These are phyloP conservation scores for Epinephelus coioides DNA, from an alignment of 2,797 vertebrate genomes.

Conservation along the genomic window DNA sequence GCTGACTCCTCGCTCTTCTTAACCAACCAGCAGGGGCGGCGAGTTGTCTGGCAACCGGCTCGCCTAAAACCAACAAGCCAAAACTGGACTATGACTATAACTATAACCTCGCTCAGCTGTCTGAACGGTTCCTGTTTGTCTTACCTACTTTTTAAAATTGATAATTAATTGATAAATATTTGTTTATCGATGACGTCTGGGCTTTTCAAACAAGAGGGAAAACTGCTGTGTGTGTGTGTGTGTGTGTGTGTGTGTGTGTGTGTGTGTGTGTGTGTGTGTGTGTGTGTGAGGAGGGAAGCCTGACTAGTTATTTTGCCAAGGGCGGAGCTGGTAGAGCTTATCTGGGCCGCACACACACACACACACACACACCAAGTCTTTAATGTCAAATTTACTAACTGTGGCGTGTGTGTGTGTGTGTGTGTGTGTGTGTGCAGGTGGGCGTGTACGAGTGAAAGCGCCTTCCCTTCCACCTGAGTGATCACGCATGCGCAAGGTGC, in stretches of 20 bases:
- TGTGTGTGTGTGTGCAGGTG: conserved; percentile 14
- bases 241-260: not conserved
- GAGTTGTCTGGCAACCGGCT: no score
- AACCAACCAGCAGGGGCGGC: no score
- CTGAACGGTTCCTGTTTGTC: no score
- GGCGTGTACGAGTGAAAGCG: conserved; percentile 4
- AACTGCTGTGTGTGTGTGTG: not conserved
- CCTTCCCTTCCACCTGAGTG: conserved; percentile 45
- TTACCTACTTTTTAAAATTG: no score
- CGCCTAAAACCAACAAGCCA: no score
- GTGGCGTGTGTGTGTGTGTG: not conserved
- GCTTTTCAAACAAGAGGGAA: no score
- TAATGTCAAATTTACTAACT: not conserved
- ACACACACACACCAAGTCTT: conserved; percentile 12
- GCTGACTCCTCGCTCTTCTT: no score
- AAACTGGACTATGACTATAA: no score
- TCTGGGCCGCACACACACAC: conserved; percentile 35
- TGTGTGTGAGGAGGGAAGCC: not conserved
- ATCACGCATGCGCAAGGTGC: conserved; percentile 60
- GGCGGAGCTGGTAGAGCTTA: conserved; percentile 45
- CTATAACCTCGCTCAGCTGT: no score
- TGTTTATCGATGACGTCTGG: no score
- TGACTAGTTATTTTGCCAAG: conserved; percentile 18
- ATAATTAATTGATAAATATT: no score
- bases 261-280: not conserved